Conservation (phyloP, 2,888 invertebrate genomes). For the Criorhina ranunculi region DNA sequence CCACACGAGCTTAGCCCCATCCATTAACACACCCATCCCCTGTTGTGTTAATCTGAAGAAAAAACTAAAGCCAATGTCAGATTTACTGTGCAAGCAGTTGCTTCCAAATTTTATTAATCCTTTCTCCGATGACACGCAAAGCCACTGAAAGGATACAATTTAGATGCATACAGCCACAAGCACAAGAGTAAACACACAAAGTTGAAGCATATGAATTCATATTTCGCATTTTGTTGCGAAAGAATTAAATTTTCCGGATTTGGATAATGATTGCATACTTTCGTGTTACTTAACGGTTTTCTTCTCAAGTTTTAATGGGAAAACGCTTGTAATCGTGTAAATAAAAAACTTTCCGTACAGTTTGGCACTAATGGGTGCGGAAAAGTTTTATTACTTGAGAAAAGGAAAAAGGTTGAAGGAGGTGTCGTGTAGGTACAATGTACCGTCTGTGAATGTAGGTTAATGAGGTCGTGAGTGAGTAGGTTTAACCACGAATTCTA, state of each 20-base stretch:
- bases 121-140: no score
- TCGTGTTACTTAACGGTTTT: neutral
- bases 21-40: no score
- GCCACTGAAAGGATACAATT: no score
- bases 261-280: conserved; percentile 7
- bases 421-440: no score
- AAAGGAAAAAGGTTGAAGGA: conserved; percentile 6
- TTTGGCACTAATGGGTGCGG: conserved; percentile 20
- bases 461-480: no score
- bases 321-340: neutral
- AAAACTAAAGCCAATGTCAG: no score
- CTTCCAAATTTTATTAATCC: no score
- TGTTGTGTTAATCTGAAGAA: no score
- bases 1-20: no score
- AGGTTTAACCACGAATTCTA: no score
- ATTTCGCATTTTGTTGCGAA: neutral
- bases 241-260: conserved; percentile 6
- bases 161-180: conserved; percentile 2
- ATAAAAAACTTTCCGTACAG: conserved; percentile 13
- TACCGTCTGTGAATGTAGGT: neutral
- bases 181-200: no score
- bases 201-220: neutral
- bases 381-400: conserved; percentile 26
- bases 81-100: no score
- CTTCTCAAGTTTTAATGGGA: conserved; percentile 7